Percentiles rank a stretch among this genome's conserved stretches.
Evolutionary conservation across 2,113 vertebrate species (phyloP).

Genomic region (Marcusenius ussheri): DNA sequence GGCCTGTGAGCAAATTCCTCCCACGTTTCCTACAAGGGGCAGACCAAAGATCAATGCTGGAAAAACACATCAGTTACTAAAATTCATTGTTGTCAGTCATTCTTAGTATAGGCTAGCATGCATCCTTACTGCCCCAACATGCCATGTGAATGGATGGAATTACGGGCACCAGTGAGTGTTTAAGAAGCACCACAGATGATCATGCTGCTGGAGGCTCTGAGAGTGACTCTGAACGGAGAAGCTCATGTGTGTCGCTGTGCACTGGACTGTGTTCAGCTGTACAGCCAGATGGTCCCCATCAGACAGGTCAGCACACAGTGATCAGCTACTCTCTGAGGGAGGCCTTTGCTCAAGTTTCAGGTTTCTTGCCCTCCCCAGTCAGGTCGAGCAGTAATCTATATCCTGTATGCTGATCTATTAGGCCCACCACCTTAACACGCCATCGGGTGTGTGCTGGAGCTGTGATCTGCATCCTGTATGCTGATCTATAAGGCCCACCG

Average conservation of each 20-base stretch:
- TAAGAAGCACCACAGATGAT: background rate
- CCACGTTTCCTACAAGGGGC: conserved; percentile 53
- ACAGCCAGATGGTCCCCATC: background rate
- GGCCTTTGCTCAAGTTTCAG: background rate
- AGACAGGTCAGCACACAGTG: background rate
- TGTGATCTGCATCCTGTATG: too few species aligned
- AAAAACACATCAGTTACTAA: background rate
- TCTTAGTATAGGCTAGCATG: background rate
- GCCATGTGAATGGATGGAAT: conserved; percentile 3
- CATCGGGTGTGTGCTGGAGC: too few species aligned
- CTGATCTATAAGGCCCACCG: background rate
- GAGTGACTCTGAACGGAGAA: background rate
- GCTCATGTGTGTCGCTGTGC: background rate
- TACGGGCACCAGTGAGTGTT: background rate
- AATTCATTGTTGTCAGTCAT: background rate
- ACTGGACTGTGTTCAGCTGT: background rate
- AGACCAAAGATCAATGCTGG: background rate
- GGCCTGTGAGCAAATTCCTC: conserved; percentile 64
- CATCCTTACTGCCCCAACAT: background rate
- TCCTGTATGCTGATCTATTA: background rate
- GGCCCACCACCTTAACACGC: too few species aligned
- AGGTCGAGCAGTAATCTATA: background rate
- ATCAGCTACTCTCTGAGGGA: background rate
- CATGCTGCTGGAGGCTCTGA: background rate
- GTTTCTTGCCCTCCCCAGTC: background rate